Conservation (phyloP, 2,113 vertebrate species). For the Neogobius melanostomus region DNA sequence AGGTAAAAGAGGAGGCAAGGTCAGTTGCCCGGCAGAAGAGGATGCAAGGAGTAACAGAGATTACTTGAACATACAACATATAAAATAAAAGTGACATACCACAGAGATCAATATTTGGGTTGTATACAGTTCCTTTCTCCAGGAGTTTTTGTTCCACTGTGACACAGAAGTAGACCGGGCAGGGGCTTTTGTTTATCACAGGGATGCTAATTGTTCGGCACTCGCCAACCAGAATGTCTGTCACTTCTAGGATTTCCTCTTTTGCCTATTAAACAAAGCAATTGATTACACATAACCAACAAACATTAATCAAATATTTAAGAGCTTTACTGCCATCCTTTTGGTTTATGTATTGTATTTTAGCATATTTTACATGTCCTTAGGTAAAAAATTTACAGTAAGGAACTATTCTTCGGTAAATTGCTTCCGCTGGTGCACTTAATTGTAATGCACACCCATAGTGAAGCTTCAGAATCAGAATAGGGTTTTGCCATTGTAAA, state of each 20-base stretch:
- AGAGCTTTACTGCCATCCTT: no score
- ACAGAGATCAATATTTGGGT: constrained; percentile 39
- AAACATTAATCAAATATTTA: no score
- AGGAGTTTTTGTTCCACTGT: constrained; percentile 76
- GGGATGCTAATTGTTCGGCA: constrained; percentile 71
- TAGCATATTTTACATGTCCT: no score
- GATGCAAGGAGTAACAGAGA: no score
- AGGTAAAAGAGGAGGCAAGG: no score
- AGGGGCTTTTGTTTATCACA: constrained; percentile 83
- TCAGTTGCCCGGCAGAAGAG: no score
- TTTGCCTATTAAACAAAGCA: constrained; percentile 71
- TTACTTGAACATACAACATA: background rate
- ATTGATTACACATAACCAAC: background rate
- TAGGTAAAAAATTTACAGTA: background rate
- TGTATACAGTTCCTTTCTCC: constrained; percentile 43
- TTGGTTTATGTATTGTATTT: no score
- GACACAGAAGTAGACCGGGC: constrained; percentile 80
- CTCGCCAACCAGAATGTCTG: constrained; percentile 80
- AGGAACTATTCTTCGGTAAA: no score
- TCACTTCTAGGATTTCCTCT: constrained; percentile 77
- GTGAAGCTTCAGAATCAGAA: no score
- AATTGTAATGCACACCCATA: no score
- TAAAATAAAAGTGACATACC: constrained; percentile 69
- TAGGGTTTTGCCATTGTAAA: no score
- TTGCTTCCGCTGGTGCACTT: no score